These are phyloP conservation scores for Adoxophyes honmai DNA, from an alignment of 1,140 invertebrate species.

Conservation along the genomic window DNA sequence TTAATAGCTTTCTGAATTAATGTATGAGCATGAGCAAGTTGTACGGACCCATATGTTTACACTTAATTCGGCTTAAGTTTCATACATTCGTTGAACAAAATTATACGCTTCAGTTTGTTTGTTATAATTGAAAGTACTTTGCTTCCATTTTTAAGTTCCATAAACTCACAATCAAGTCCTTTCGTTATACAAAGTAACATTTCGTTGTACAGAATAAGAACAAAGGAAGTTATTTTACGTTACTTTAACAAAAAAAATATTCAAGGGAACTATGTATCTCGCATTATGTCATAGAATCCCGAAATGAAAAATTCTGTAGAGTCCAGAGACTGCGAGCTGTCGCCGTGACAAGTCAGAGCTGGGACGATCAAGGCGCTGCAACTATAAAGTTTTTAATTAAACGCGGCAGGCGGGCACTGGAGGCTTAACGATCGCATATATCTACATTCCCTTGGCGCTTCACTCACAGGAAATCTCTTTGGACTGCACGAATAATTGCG, in stretches of 20 bases:
- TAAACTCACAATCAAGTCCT: too few relatives aligned
- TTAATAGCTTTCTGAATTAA: too few relatives aligned
- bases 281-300: not conserved
- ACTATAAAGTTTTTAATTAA: constrained; percentile 72
- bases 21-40: too few relatives aligned
- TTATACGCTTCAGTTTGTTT: too few relatives aligned
- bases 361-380: constrained; percentile 35
- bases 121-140: too few relatives aligned
- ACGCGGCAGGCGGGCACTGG: constrained; percentile 37
- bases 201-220: not conserved
- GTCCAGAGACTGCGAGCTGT: not conserved
- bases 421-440: constrained; percentile 65
- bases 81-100: too few relatives aligned
- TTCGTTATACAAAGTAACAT: not conserved
- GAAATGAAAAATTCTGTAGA: constrained; percentile 14
- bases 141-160: too few relatives aligned
- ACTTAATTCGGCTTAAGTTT: too few relatives aligned
- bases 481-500: constrained; percentile 55
- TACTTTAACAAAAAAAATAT: not conserved
- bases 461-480: constrained; percentile 55
- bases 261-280: constrained; percentile 5
- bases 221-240: constrained; percentile 4
- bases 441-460: constrained; percentile 50
- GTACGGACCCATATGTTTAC: too few relatives aligned
- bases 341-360: constrained; percentile 14